Conservation (phyloP, 2,797 vertebrate genomes). For the Sitta carolinensis region DNA sequence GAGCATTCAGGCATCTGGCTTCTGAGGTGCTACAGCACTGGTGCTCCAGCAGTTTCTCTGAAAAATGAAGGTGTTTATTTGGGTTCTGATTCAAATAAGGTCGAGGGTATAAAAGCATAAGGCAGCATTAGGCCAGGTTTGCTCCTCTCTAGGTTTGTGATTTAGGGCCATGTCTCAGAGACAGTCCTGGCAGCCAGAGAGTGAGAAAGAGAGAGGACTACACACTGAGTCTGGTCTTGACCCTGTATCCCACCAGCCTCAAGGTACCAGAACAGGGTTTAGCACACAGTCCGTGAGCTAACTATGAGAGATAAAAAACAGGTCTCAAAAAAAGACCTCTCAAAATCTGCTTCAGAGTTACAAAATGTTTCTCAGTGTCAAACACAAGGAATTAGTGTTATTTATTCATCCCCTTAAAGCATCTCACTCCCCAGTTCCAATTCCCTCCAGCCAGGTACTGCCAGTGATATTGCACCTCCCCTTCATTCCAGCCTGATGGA, state of each 20-base stretch:
- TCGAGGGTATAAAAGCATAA: background rate
- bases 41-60: background rate
- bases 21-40: background rate
- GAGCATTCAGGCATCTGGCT: background rate
- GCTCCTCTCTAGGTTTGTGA: background rate
- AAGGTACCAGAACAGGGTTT: background rate
- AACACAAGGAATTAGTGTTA: background rate
- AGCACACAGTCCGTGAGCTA: background rate
- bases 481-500: background rate
- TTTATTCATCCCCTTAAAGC: slow-evolving; percentile 25
- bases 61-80: background rate
- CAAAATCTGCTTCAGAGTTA: background rate
- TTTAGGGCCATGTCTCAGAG: background rate
- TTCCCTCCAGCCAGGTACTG: background rate
- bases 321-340: background rate
- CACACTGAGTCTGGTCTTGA: background rate
- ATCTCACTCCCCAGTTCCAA: background rate
- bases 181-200: background rate
- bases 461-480: background rate
- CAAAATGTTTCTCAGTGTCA: slow-evolving; percentile 3
- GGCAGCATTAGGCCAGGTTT: background rate
- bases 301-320: background rate
- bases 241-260: background rate
- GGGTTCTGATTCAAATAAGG: background rate
- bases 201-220: background rate